These are phyloP conservation scores for Climacteris rufus DNA, from an alignment of 2,113 vertebrate genomes.

Conservation along the genomic window DNA sequence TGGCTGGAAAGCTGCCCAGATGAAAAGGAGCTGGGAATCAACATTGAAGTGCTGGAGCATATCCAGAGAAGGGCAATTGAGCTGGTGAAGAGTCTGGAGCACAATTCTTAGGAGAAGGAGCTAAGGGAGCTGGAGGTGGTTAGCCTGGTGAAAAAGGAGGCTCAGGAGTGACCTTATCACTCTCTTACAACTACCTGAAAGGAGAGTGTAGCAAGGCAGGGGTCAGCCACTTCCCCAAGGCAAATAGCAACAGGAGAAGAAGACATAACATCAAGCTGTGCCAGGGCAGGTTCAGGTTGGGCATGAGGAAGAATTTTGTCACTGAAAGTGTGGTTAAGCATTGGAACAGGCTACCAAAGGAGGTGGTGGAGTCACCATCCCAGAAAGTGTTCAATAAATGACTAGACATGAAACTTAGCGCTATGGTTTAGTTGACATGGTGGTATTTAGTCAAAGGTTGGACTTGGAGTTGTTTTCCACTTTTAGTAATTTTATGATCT, in stretches of 20 bases:
- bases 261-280: not conserved
- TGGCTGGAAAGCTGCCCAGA: not conserved
- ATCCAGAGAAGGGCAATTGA: not conserved
- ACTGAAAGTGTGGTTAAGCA: not conserved
- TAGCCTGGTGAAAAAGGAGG: not conserved
- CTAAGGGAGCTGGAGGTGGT: not conserved
- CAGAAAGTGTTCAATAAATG: rapidly evolving
- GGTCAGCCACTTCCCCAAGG: rapidly evolving
- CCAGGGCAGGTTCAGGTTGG: not conserved
- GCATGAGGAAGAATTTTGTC: not conserved
- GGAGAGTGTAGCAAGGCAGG: not conserved
- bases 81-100: not conserved
- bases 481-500: not conserved
- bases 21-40: rapidly evolving
- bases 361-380: too few species aligned
- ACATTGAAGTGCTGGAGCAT: not conserved
- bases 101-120: too few species aligned
- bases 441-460: not conserved
- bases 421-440: not conserved
- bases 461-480: not conserved
- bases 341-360: not conserved
- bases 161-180: not conserved
- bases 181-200: not conserved
- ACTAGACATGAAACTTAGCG: not conserved
- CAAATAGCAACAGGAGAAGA: not conserved